Conservation (phyloP, 2,797 vertebrate species). For the Carduelis carduelis region DNA sequence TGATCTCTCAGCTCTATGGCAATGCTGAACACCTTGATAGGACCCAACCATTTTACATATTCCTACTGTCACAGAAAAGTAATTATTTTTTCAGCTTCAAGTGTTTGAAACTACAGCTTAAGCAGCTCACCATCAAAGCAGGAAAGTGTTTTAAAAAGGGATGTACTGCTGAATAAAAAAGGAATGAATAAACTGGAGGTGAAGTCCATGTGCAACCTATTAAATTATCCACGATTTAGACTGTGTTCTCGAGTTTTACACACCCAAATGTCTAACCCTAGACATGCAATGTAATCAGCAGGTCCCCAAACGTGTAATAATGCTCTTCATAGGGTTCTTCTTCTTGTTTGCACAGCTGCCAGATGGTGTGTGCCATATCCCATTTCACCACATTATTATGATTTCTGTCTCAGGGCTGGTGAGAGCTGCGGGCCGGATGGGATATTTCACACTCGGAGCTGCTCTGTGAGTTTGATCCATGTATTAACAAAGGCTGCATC, state of each 20-base stretch:
- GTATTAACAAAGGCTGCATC: constrained; percentile 6
- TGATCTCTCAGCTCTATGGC: neutral
- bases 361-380: constrained; percentile 66
- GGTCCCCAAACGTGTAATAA: constrained; percentile 58
- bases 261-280: constrained; percentile 59
- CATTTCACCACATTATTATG: constrained; percentile 67
- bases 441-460: constrained; percentile 41
- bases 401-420: constrained; percentile 66
- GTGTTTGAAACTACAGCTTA: constrained; percentile 26
- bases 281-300: constrained; percentile 66
- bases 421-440: constrained; percentile 56
- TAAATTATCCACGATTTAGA: constrained; percentile 52
- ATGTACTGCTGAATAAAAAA: constrained; percentile 26
- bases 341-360: constrained; percentile 78
- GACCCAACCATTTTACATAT: neutral
- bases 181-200: constrained; percentile 41
- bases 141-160: neutral
- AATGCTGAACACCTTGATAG: neutral
- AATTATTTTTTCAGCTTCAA: neutral
- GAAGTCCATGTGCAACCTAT: constrained; percentile 56
- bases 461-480: constrained; percentile 12
- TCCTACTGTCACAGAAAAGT: neutral
- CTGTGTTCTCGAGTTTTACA: constrained; percentile 53
- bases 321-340: constrained; percentile 60
- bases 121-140: constrained; percentile 11